Evolutionary conservation across 2,888 invertebrate genomes (phyloP).

Genomic region (Tipula confusa): DNA sequence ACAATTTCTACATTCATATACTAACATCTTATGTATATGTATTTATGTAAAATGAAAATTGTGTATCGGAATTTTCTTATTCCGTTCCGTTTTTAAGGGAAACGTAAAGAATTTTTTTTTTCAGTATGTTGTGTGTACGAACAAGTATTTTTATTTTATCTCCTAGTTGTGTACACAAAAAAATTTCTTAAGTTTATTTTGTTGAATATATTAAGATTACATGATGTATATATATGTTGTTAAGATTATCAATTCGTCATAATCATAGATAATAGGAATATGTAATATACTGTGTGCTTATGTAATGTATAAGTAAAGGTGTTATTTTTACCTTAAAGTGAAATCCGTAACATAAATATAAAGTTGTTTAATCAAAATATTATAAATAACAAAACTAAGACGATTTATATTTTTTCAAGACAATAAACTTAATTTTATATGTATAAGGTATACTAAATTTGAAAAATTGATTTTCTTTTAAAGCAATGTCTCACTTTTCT

Average conservation of each 20-base stretch:
- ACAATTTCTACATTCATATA: not conserved
- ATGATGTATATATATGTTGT: not conserved
- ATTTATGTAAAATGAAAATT: conserved; percentile 1
- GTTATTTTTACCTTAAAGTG: not conserved
- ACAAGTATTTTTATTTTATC: not conserved
- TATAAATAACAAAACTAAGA: not conserved
- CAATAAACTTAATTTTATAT: not conserved
- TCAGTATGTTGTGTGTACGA: not conserved
- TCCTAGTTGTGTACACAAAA: not conserved
- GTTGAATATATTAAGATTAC: not conserved
- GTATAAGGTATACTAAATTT: not conserved
- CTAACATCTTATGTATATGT: not conserved
- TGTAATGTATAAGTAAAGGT: not conserved
- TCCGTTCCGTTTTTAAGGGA: not conserved
- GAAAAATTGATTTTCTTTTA: not conserved
- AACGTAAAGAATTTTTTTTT: not conserved
- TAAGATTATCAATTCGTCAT: not conserved
- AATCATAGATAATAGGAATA: not conserved
- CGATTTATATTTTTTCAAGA: not conserved
- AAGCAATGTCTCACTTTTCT: not conserved
- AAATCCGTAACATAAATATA: not conserved
- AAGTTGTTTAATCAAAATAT: not conserved
- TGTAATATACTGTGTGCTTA: not conserved
- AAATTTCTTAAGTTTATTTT: not conserved
- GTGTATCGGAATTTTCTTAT: not conserved